Evolutionary conservation across 2,888 invertebrate species (phyloP).

Genomic region (Ophonus ardosiacus): DNA sequence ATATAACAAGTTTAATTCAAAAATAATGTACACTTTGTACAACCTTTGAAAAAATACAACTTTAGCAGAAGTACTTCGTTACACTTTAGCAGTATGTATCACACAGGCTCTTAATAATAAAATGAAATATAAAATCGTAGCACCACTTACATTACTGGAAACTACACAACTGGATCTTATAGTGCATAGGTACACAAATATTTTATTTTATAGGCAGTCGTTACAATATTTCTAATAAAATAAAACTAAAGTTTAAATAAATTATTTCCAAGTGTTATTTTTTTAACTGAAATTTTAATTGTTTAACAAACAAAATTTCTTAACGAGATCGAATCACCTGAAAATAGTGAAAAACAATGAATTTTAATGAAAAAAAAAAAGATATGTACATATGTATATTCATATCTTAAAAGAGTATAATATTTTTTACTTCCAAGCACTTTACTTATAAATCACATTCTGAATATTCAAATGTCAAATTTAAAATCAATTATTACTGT

Average conservation of each 20-base stretch:
- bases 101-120: slow-evolving; percentile 50
- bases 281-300: slow-evolving; percentile 7
- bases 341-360: background rate
- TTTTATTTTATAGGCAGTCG: slow-evolving; percentile 33
- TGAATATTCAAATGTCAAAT: background rate
- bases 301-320: slow-evolving; percentile 22
- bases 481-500: background rate
- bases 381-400: background rate
- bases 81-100: slow-evolving; percentile 54
- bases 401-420: slow-evolving; percentile 8
- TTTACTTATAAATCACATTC: slow-evolving; percentile 19
- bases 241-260: slow-evolving; percentile 15
- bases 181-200: slow-evolving; percentile 28
- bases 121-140: slow-evolving; percentile 56
- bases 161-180: slow-evolving; percentile 42
- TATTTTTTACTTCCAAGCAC: background rate
- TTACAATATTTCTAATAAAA: slow-evolving; percentile 29
- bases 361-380: background rate
- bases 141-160: slow-evolving; percentile 44
- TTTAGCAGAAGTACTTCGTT: slow-evolving; percentile 52
- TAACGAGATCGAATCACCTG: slow-evolving; percentile 31
- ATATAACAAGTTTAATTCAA: slow-evolving; percentile 64
- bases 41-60: slow-evolving; percentile 61
- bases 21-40: slow-evolving; percentile 64
- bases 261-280: slow-evolving; percentile 4